A percentile compares a stretch with the other conserved stretches of the same genome.
phyloP scores from a whole-genome alignment of 2,797 vertebrate genomes.

The Triplophysa yarkandensis region DNA sequence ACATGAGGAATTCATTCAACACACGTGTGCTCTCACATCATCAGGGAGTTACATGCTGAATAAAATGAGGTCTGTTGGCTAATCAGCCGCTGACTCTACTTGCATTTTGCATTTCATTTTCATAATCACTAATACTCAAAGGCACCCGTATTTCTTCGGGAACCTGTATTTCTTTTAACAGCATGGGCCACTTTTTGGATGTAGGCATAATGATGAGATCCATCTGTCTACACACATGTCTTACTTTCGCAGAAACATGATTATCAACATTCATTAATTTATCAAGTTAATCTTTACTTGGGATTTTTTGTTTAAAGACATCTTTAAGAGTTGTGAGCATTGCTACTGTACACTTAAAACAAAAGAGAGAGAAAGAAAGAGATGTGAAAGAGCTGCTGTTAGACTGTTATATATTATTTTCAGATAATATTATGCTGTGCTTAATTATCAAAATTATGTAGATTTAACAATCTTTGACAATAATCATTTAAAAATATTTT shows the following conservation, averaged over 20 bases:
- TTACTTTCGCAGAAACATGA: constrained; percentile 7
- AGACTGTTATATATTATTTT: no score
- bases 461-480: no score
- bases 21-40: constrained; percentile 4
- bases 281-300: neutral
- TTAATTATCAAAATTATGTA: no score
- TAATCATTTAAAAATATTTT: no score
- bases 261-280: neutral
- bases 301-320: neutral
- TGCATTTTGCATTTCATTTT: constrained; percentile 43
- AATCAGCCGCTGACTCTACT: constrained; percentile 29
- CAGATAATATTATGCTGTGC: no score
- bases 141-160: constrained; percentile 13
- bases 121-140: constrained; percentile 42
- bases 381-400: no score
- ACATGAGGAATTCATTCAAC: constrained; percentile 42
- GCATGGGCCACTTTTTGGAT: neutral
- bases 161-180: constrained; percentile 21
- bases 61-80: constrained; percentile 34
- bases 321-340: no score
- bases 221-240: neutral
- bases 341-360: no score
- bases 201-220: constrained; percentile 7
- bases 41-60: constrained; percentile 22
- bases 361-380: no score